phyloP scores from a whole-genome alignment of 92 coral and sea anemone species.

The Parazoanthus atlanticus region DNA sequence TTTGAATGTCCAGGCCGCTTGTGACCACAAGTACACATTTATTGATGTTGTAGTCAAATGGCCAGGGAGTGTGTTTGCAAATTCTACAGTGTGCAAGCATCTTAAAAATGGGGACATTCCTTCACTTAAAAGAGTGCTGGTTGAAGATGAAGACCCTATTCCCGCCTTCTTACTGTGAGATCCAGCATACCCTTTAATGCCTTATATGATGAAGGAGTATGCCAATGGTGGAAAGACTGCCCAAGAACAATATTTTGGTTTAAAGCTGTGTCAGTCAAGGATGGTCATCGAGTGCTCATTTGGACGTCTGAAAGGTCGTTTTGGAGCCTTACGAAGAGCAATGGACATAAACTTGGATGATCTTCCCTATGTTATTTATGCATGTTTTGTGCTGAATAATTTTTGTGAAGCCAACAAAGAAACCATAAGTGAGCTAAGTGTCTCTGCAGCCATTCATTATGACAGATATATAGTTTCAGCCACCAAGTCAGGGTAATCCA shows the following conservation, averaged over 20 bases:
- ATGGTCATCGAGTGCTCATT: conserved; percentile 54
- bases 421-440: conserved; percentile 48
- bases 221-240: conserved; percentile 50
- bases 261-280: conserved; percentile 40
- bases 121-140: neutral
- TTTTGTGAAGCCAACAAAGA: conserved; percentile 49
- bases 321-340: conserved; percentile 57
- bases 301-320: conserved; percentile 57
- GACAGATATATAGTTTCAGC: too few relatives aligned
- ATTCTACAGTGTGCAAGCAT: neutral
- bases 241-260: conserved; percentile 33
- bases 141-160: conserved; percentile 4
- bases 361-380: conserved; percentile 57
- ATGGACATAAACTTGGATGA: conserved; percentile 64
- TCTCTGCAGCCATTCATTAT: conserved; percentile 52
- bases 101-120: conserved; percentile 7
- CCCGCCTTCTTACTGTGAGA: conserved; percentile 25
- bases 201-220: conserved; percentile 75
- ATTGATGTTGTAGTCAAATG: conserved; percentile 50
- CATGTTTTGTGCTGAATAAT: conserved; percentile 59
- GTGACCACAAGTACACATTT: conserved; percentile 43
- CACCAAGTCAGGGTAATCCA: conserved; percentile 39
- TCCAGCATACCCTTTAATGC: conserved; percentile 75
- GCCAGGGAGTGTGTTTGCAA: neutral
- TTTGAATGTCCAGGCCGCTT: conserved; percentile 48